Evolutionary conservation across 2,888 invertebrate genomes (phyloP).

Genomic region (Xanthorhoe spadicearia): DNA sequence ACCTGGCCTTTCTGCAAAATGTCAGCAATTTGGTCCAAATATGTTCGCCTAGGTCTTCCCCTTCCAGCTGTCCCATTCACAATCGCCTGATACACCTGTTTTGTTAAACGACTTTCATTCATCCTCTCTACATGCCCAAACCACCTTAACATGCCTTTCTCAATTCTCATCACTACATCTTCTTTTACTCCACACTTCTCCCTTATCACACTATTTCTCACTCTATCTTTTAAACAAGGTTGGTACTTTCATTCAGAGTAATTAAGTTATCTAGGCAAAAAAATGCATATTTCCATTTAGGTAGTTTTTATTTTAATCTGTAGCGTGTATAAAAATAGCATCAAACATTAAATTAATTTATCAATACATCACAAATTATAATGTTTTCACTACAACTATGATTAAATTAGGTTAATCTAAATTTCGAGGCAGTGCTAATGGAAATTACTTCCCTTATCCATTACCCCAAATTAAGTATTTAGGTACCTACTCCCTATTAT

Average conservation of each 20-base stretch:
- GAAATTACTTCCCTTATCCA: constrained; percentile 33
- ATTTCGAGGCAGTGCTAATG: constrained; percentile 79
- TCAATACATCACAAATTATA: constrained; percentile 18
- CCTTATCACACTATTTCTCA: no score
- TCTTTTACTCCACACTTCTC: no score
- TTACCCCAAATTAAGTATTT: constrained; percentile 3
- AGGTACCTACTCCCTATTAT: background rate
- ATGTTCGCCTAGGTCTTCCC: no score
- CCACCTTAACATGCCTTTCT: no score
- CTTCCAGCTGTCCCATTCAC: no score
- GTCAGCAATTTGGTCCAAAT: no score
- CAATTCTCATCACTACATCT: no score
- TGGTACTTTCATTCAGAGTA: background rate
- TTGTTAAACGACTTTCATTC: no score
- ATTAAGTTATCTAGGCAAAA: background rate
- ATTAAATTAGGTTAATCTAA: constrained; percentile 21
- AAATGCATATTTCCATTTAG: background rate
- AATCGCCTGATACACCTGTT: no score
- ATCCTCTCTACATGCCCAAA: no score
- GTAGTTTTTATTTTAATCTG: constrained; percentile 1
- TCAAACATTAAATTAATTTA: constrained; percentile 4
- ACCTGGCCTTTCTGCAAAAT: no score
- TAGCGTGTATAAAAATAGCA: constrained; percentile 8
- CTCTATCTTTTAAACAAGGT: no score
- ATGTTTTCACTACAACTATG: constrained; percentile 15